A percentile compares a stretch with the other conserved stretches of the same genome.
These are phyloP conservation scores for Sisyra nigra DNA, from an alignment of 2,888 invertebrate genomes.

Conservation along the genomic window DNA sequence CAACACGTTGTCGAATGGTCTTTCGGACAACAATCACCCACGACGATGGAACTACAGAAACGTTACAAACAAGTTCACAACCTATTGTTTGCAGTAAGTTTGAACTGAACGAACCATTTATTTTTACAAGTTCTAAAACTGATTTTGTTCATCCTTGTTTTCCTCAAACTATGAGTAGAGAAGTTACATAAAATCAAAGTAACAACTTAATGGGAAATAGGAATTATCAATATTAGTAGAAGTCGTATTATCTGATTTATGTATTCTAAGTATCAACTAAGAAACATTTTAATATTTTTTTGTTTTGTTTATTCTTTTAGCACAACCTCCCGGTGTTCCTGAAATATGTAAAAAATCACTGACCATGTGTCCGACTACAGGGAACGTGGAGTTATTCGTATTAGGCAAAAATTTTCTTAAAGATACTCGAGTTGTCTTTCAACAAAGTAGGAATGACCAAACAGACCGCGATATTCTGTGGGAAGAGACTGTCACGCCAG, in stretches of 20 bases:
- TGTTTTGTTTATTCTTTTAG: conserved; percentile 29
- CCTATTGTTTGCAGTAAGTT: conserved; percentile 85
- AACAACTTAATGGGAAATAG: neutral
- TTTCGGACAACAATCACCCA: conserved; percentile 73
- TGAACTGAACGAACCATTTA: no score
- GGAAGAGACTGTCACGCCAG: conserved; percentile 71
- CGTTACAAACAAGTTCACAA: conserved; percentile 76
- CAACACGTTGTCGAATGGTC: conserved; percentile 87
- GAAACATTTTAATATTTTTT: neutral
- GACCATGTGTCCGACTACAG: conserved; percentile 59
- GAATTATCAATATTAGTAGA: no score
- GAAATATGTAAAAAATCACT: conserved; percentile 84
- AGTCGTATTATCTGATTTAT: neutral
- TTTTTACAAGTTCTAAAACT: no score
- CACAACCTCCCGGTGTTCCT: conserved; percentile 83
- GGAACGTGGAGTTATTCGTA: conserved; percentile 72
- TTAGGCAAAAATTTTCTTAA: conserved; percentile 86
- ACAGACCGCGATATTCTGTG: conserved; percentile 40
- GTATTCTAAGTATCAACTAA: no score
- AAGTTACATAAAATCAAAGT: neutral
- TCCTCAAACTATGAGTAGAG: neutral
- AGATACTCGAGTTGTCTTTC: conserved; percentile 73
- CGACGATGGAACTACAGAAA: conserved; percentile 62
- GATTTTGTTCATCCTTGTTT: no score
- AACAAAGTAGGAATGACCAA: conserved; percentile 25